Evolutionary conservation across 2,113 vertebrate genomes (phyloP).

Genomic region (Nematolebias whitei): DNA sequence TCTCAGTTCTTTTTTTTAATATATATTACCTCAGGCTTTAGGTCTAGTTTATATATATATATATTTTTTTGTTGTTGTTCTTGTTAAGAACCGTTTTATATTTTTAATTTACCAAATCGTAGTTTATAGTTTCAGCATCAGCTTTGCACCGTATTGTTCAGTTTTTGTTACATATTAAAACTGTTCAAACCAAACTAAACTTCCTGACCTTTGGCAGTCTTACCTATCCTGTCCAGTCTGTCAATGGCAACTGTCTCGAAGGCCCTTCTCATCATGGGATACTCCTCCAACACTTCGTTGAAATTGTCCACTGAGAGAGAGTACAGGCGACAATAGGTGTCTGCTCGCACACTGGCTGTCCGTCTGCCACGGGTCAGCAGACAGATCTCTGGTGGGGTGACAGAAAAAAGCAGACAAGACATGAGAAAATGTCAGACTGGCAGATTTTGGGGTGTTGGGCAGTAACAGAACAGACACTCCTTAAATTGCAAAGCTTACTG

Average conservation of each 20-base stretch:
- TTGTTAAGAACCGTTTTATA: too few species aligned
- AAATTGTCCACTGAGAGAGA: conserved; percentile 97
- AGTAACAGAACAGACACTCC: neutral
- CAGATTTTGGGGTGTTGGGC: conserved; percentile 3
- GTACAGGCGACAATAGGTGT: conserved; percentile 97
- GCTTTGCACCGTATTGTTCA: too few species aligned
- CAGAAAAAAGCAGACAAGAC: conserved; percentile 6
- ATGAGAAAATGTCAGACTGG: conserved; percentile 17
- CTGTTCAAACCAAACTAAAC: too few species aligned
- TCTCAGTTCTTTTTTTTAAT: too few species aligned
- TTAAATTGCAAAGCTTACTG: too few species aligned
- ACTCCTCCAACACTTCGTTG: conserved; percentile 97
- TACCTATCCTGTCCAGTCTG: conserved; percentile 95
- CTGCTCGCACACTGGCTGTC: conserved; percentile 91
- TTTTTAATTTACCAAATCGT: too few species aligned
- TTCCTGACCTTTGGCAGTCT: conserved; percentile 1
- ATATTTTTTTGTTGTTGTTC: too few species aligned
- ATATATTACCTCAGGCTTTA: too few species aligned
- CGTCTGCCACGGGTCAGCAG: conserved; percentile 93
- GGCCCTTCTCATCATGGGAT: conserved; percentile 97
- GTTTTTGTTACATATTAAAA: too few species aligned
- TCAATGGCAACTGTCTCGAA: conserved; percentile 98
- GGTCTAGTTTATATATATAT: too few species aligned
- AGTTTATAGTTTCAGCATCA: too few species aligned
- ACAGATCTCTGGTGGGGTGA: conserved; percentile 86